Evolutionary conservation across 2,888 invertebrate species (phyloP).

Genomic region (Taphrorychus bicolor): DNA sequence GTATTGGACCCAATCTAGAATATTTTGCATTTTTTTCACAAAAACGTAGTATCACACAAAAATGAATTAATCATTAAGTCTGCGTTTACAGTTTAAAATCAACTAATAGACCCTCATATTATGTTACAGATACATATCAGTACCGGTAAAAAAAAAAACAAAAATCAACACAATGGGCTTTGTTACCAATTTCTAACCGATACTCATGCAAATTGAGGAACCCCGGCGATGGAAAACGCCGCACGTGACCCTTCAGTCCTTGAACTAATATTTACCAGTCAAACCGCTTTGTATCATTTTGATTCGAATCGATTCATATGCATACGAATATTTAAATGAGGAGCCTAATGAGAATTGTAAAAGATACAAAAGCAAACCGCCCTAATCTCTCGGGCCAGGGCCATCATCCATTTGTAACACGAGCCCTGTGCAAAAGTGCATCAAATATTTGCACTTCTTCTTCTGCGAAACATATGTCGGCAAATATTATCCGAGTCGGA

Average conservation of each 20-base stretch:
- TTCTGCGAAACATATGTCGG: slow-evolving; percentile 48
- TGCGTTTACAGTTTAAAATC: too few relatives aligned
- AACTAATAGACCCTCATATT: too few relatives aligned
- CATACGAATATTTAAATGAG: background rate
- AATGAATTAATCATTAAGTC: too few relatives aligned
- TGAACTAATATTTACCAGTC: slow-evolving; percentile 51
- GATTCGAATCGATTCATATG: slow-evolving; percentile 7
- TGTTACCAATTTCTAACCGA: slow-evolving; percentile 26
- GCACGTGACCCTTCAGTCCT: slow-evolving; percentile 44
- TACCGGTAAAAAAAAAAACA: background rate
- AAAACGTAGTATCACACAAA: too few relatives aligned
- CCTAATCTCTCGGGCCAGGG: slow-evolving; percentile 23
- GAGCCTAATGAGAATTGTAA: background rate
- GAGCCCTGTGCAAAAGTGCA: slow-evolving; percentile 50
- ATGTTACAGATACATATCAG: too few relatives aligned
- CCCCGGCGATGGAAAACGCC: slow-evolving; percentile 18
- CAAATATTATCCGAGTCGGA: slow-evolving; percentile 45
- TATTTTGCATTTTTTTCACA: too few relatives aligned
- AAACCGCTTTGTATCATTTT: slow-evolving; percentile 25
- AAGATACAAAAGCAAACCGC: background rate
- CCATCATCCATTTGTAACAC: slow-evolving; percentile 53
- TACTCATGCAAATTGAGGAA: slow-evolving; percentile 31
- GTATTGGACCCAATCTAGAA: too few relatives aligned
- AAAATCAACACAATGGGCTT: slow-evolving; percentile 24
- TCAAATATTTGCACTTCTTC: slow-evolving; percentile 53